Percentiles rank a stretch among this genome's conserved stretches.
Evolutionary conservation across 2,888 invertebrate genomes (phyloP).

Genomic region (Latrodectus elegans): DNA sequence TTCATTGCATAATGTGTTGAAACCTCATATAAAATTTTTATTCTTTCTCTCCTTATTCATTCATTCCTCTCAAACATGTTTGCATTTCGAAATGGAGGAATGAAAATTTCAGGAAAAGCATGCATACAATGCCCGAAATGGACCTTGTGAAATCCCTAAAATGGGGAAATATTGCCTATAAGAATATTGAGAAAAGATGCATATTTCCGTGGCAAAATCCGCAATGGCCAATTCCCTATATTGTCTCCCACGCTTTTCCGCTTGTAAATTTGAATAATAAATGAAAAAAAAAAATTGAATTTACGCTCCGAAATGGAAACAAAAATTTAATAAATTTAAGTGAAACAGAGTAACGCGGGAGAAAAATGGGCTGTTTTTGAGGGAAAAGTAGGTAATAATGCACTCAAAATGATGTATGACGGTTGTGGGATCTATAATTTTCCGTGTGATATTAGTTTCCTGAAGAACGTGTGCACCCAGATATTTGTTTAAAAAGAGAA

Average conservation of each 20-base stretch:
- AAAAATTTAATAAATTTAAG: constrained; percentile 38
- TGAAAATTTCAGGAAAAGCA: too few species aligned
- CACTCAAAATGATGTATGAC: not conserved
- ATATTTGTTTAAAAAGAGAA: too few species aligned
- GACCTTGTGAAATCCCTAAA: too few species aligned
- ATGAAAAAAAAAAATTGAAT: constrained; percentile 17
- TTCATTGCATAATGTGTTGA: too few species aligned
- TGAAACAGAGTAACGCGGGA: not conserved
- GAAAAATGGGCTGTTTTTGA: not conserved
- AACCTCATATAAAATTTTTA: too few species aligned
- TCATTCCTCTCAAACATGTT: too few species aligned
- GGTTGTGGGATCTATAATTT: too few species aligned
- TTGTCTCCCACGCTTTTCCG: not conserved
- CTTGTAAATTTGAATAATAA: constrained; percentile 42
- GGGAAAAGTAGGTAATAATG: not conserved
- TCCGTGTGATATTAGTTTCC: too few species aligned
- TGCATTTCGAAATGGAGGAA: too few species aligned
- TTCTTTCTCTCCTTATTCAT: too few species aligned
- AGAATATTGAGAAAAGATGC: constrained; percentile 9
- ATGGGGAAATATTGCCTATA: not conserved
- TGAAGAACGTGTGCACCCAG: too few species aligned
- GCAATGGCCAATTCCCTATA: constrained; percentile 16
- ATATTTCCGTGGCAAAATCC: constrained; percentile 3
- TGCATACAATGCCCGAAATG: too few species aligned
- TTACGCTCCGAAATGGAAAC: not conserved